Evolutionary conservation across 2,113 vertebrate genomes (phyloP), one percentile per base, ranked within the genome.

Genomic region (Pseudorasbora parva): DNA sequence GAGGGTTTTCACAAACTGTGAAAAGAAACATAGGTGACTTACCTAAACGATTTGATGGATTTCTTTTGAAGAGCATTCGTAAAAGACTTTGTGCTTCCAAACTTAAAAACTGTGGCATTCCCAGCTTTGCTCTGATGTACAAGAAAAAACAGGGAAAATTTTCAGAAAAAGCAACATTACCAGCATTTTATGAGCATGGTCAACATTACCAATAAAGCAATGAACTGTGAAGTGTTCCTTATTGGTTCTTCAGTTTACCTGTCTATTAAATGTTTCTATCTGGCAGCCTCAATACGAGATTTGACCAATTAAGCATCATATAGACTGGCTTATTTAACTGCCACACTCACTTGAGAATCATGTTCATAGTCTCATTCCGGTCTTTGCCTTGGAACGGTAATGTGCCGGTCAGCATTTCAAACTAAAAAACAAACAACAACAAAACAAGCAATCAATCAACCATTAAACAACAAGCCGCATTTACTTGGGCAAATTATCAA

Each of bases 311-410:
- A 54, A 74, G 14, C 47, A n/a, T 37, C 10, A 23, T 7, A n/a
- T 15, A 23, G 7, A 25, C 21, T 19, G 10, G 5, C 11, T 12
- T 19, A n/a, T 73, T 30, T 33, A 66, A 23, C 9, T 19, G 21
- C 11, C 11, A 59, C 73, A 96, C 97, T 98, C 94, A 99, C 98
- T 99, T 99, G 77, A 99, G 95, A 85, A 99, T 99, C 98, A 99
- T 98, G 94, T 98, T 99, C 98, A 99, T 99, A 71, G 97, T 98
- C 89, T 99, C 97, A 74, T 98, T 98, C 88, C 97, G 94, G 90
- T 98, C 97, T 95, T 98, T 98, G 87, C 97, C 96, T 97, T 99
- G 97, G 91, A 98, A 98, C 57, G 97, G 97, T 88, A 99, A 93
- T 14, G 97, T 98, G 90, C 97, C 97, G 19, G 97, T 98, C 85